Base-by-base conservation (phyloP, 1,140 invertebrate genomes). In the Drosophila biarmipes region DNA sequence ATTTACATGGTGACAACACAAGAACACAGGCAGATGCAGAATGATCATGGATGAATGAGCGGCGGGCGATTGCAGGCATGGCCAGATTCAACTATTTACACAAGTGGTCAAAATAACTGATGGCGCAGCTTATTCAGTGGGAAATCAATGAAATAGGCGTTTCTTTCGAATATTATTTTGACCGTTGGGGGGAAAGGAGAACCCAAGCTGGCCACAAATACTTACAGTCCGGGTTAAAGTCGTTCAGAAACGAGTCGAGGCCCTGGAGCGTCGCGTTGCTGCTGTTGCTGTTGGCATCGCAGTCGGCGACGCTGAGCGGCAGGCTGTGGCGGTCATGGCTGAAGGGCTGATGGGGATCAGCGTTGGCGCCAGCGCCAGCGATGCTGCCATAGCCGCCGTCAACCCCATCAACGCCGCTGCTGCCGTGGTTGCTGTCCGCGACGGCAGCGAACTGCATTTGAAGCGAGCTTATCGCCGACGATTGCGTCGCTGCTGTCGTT, bases 371-470 rank as follows among this genome's bases (percentile, higher is more conserved):
- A 78, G 63, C 81, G 82, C 74, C 57, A 81, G 78, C 73, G 57
- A 82, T 82, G 66, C 72, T 53, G 48, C 48, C 86, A 67, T 64
- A 75, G 63, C 62, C 64, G 46, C 64, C 29, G 78, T 37, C 49
- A 69, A 45, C 46, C 45, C 34, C 52, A 51, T 48, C 17, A 38
- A 56, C 6, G 62, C 37, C 78, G 49, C 56, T 79, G 73, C 91
- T n/a, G 48, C 56, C 38, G 78, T 40, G 12, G 55, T 48, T 80
- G 49, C 59, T 79, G 64, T 92, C 92, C 31, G 92, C 92, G 31
- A 92, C 92, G 73, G 92, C 92, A 42, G 92, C 92, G 73, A 92
- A 85, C 63, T 91, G 77, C 89, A 92, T 92, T 78, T 87, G 89
- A 57, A 93, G 86, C 19, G 87, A 82, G 21, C 92, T 82, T 48